These are phyloP conservation scores for Stratiolaelaps scimitus DNA, from an alignment of 1,140 invertebrate species.

Conservation along the genomic window DNA sequence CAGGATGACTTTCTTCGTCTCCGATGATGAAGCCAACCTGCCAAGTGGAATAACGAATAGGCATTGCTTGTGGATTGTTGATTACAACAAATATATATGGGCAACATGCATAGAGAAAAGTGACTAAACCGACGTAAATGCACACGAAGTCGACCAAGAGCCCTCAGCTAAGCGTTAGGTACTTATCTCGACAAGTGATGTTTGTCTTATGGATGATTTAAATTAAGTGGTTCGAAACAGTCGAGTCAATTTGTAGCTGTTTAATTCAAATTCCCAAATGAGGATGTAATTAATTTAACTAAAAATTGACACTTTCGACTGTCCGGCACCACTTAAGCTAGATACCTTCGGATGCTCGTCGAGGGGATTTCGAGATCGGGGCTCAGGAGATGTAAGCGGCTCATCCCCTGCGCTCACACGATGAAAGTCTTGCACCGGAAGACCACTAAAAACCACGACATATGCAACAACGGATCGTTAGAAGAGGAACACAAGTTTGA, in stretches of 20 bases:
- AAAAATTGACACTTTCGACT: neutral
- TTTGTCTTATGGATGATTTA: neutral
- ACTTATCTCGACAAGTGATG: neutral
- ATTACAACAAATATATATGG: too few species aligned
- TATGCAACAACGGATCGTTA: too few species aligned
- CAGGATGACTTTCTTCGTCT: constrained; percentile 1
- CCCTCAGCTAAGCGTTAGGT: neutral
- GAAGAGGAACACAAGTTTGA: too few species aligned
- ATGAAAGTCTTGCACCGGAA: constrained; percentile 23
- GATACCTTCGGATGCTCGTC: constrained; percentile 16
- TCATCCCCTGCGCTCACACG: neutral
- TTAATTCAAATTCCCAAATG: neutral
- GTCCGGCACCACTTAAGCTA: neutral
- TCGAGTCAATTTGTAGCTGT: neutral
- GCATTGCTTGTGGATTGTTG: too few species aligned
- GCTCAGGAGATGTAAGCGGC: constrained; percentile 8
- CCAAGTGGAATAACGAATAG: neutral
- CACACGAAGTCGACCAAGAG: too few species aligned
- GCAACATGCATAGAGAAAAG: too few species aligned
- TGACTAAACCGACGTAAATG: too few species aligned
- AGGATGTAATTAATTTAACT: neutral
- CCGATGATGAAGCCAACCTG: constrained; percentile 23
- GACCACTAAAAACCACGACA: neutral
- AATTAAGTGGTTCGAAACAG: neutral
- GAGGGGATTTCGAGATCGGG: neutral